Evolutionary conservation across 2,888 invertebrate species (phyloP).

Genomic region (Strigamia crassipes): DNA sequence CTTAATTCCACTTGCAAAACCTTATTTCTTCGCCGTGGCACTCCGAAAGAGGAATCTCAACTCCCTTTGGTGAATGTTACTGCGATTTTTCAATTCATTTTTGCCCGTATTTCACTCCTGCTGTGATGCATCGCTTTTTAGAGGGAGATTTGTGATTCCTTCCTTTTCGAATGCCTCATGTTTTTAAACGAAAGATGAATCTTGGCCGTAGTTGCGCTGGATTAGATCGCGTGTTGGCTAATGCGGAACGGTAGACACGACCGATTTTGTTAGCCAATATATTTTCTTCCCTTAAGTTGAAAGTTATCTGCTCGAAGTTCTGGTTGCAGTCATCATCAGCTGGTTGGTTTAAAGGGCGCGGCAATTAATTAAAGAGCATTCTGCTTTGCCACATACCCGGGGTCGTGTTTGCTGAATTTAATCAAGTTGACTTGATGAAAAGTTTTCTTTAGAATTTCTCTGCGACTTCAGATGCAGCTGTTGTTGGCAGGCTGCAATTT

Average conservation of each 20-base stretch:
- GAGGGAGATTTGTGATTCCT: neutral
- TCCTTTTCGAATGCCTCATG: neutral
- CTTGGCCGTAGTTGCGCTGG: neutral
- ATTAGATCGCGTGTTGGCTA: neutral
- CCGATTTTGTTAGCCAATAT: neutral
- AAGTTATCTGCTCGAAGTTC: neutral
- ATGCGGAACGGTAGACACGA: neutral
- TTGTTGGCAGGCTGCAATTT: neutral
- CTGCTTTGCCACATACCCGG: neutral
- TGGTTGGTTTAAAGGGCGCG: neutral
- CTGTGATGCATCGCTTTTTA: neutral
- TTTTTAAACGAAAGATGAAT: neutral
- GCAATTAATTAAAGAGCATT: neutral
- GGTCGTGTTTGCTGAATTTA: neutral
- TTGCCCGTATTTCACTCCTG: neutral
- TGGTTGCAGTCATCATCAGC: neutral
- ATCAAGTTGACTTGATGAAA: neutral
- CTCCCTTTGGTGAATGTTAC: neutral
- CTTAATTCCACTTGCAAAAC: neutral
- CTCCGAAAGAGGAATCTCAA: neutral
- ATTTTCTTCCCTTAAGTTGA: neutral
- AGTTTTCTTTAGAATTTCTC: neutral
- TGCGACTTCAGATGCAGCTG: neutral
- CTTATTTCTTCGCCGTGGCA: neutral
- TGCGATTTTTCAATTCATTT: neutral